These are phyloP conservation scores for Platysteira castanea DNA, from an alignment of 2,113 vertebrate species.

Conservation along the genomic window DNA sequence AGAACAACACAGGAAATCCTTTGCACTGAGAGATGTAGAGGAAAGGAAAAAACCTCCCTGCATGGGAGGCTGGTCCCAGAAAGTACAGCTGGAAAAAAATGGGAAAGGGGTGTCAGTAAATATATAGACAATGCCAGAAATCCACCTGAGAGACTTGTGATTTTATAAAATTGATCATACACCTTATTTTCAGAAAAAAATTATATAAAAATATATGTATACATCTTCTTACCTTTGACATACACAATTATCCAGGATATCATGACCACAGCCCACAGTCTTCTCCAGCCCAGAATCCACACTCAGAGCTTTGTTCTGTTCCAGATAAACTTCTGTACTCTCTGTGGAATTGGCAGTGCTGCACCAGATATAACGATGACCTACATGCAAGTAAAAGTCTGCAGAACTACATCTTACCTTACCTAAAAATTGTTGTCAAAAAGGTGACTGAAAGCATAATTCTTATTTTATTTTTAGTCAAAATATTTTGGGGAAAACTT, in stretches of 20 bases:
- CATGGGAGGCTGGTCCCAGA: not conserved
- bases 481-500: not conserved
- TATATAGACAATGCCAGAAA: not conserved
- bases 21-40: not conserved
- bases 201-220: fast-evolving
- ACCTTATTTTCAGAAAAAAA: not conserved
- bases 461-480: not conserved
- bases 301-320: not conserved
- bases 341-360: not conserved
- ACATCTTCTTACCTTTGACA: not conserved
- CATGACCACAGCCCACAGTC: not conserved
- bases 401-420: not conserved
- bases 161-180: not conserved
- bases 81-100: not conserved
- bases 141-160: not conserved
- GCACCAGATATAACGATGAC: not conserved
- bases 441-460: not conserved
- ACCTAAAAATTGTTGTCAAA: not conserved
- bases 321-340: not conserved
- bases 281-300: not conserved
- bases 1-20: not conserved
- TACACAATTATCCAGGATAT: not conserved
- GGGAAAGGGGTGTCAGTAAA: not conserved
- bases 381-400: not conserved
- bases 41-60: not conserved